phyloP scores from a whole-genome alignment of 2,888 invertebrate species.

The Heliconius ethilla region DNA sequence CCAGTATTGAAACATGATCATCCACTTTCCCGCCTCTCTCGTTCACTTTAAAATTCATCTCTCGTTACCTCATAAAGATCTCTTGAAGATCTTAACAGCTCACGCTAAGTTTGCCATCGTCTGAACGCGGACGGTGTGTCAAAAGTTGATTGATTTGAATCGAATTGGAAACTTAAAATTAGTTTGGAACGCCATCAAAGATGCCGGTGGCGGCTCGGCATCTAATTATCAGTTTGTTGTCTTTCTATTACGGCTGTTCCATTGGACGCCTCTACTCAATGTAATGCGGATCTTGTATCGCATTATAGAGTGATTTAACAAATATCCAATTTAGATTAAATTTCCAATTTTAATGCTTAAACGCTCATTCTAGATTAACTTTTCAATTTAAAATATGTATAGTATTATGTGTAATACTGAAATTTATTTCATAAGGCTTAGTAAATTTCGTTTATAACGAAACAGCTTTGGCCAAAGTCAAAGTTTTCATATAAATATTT shows the following conservation, averaged over 20 bases:
- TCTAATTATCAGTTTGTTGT: slow-evolving; percentile 65
- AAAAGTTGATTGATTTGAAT: slow-evolving; percentile 36
- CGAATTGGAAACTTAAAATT: slow-evolving; percentile 57
- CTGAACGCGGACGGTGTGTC: slow-evolving; percentile 19
- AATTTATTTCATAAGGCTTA: neutral
- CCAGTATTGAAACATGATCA: slow-evolving; percentile 53
- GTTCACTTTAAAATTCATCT: slow-evolving; percentile 51
- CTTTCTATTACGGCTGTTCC: slow-evolving; percentile 60
- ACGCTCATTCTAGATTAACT: neutral
- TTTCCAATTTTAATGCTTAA: slow-evolving; percentile 35
- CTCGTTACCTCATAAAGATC: slow-evolving; percentile 41
- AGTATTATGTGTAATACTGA: neutral
- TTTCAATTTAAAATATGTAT: neutral
- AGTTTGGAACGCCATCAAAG: slow-evolving; percentile 56
- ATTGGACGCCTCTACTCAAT: slow-evolving; percentile 49
- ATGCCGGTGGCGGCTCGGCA: slow-evolving; percentile 48
- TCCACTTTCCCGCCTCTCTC: slow-evolving; percentile 46
- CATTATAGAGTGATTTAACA: slow-evolving; percentile 47
- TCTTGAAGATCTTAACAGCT: slow-evolving; percentile 57
- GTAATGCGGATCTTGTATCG: slow-evolving; percentile 60
- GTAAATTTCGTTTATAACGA: neutral
- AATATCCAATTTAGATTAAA: slow-evolving; percentile 44
- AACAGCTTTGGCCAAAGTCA: neutral
- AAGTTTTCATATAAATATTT: slow-evolving; percentile 11
- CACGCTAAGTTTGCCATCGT: slow-evolving; percentile 39